These are phyloP conservation scores for Amiota minor DNA, from an alignment of 2,888 invertebrate genomes.

Conservation along the genomic window DNA sequence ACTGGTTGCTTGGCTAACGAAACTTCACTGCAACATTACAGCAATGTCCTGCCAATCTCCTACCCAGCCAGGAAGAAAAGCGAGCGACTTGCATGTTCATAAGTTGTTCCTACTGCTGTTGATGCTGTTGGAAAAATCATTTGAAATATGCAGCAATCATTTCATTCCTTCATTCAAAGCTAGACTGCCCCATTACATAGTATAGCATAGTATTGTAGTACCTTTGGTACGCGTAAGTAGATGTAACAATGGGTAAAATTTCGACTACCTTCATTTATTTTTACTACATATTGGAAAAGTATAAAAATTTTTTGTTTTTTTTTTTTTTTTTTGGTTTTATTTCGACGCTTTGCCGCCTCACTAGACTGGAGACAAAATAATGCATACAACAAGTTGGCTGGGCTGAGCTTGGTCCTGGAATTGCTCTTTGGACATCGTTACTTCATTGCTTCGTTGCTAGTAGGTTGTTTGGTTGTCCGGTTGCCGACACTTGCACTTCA, in stretches of 20 bases:
- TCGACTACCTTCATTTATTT: constrained; percentile 68
- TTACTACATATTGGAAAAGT: constrained; percentile 61
- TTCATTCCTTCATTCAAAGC: constrained; percentile 33
- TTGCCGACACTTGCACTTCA: constrained; percentile 64
- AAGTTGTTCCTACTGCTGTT: not conserved
- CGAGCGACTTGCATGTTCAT: not conserved
- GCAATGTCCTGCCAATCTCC: not conserved
- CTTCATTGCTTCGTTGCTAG: not conserved
- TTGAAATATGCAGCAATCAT: constrained; percentile 60
- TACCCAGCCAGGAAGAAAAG: not conserved
- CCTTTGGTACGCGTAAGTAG: no score
- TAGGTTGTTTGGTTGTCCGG: not conserved
- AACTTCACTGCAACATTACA: no score
- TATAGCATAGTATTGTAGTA: no score
- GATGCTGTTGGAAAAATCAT: constrained; percentile 12
- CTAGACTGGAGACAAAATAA: not conserved
- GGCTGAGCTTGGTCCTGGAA: no score
- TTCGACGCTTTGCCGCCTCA: not conserved
- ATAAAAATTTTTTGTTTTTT: not conserved
- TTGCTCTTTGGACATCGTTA: not conserved
- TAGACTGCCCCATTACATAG: no score
- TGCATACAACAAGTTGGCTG: no score
- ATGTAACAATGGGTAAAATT: constrained; percentile 12
- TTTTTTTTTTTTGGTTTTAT: not conserved
- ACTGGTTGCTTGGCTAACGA: no score